Evolutionary conservation across 2,888 invertebrate species (phyloP).

Genomic region (Ptycholaimellus sp.): DNA sequence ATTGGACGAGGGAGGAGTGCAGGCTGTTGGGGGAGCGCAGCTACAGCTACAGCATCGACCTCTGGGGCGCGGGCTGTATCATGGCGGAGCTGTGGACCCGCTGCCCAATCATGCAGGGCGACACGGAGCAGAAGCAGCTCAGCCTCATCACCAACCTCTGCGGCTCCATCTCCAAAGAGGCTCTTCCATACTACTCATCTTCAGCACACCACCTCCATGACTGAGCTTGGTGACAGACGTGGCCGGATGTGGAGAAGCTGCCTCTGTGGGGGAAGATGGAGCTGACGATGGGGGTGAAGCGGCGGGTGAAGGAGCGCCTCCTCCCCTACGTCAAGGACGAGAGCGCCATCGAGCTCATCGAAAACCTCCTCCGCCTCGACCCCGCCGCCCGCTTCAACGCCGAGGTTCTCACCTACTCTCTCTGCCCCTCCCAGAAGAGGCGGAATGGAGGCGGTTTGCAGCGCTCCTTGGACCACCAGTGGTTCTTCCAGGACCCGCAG

Average conservation of each 20-base stretch:
- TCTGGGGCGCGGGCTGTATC: slow-evolving; percentile 77
- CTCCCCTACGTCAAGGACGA: slow-evolving; percentile 71
- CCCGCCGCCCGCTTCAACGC: slow-evolving; percentile 64
- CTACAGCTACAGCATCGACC: slow-evolving; percentile 85
- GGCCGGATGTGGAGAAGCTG: slow-evolving; percentile 71
- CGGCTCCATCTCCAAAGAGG: slow-evolving; percentile 48
- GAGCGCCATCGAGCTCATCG: slow-evolving; percentile 61
- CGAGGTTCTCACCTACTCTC: slow-evolving; percentile 38
- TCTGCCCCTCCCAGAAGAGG: too few species aligned
- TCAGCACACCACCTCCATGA: background rate
- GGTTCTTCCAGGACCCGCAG: slow-evolving; percentile 95
- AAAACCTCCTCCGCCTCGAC: slow-evolving; percentile 67
- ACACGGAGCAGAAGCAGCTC: slow-evolving; percentile 82
- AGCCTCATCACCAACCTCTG: slow-evolving; percentile 80
- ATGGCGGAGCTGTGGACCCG: slow-evolving; percentile 99
- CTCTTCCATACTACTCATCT: background rate
- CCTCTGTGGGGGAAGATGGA: slow-evolving; percentile 69
- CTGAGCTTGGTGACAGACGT: slow-evolving; percentile 30
- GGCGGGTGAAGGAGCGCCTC: slow-evolving; percentile 31
- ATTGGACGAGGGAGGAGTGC: too few species aligned
- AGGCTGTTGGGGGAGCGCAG: slow-evolving; percentile 40
- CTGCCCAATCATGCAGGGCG: slow-evolving; percentile 46
- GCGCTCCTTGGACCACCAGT: slow-evolving; percentile 57
- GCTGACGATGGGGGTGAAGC: slow-evolving; percentile 55
- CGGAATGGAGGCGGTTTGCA: too few species aligned